phyloP scores from a whole-genome alignment of 2,888 invertebrate species.

The Byasa hedistus region DNA sequence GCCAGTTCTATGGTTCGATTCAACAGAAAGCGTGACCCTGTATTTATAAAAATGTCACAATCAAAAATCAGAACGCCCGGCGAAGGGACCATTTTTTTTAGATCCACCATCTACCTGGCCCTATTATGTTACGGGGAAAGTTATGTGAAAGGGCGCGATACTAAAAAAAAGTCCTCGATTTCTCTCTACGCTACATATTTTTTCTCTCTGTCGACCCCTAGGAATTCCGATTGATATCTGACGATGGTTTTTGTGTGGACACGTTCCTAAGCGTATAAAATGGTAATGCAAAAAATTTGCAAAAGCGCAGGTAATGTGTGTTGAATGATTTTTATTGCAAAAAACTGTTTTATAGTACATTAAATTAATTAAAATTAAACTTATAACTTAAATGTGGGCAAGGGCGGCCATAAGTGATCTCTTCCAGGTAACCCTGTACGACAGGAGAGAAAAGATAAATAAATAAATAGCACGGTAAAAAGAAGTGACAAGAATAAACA shows the following conservation, averaged over 20 bases:
- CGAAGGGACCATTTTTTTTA: conserved; percentile 53
- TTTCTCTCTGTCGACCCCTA: conserved; percentile 54
- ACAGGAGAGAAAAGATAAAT: no score
- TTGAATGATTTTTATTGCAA: conserved; percentile 38
- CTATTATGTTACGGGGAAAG: conserved; percentile 70
- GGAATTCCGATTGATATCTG: conserved; percentile 69
- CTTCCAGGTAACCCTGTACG: no score
- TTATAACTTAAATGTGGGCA: no score
- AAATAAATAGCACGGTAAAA: no score
- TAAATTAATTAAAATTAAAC: no score
- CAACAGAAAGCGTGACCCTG: conserved; percentile 54
- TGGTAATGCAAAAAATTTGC: conserved; percentile 48
- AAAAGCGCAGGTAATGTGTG: conserved; percentile 52
- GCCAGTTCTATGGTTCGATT: conserved; percentile 1
- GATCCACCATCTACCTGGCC: conserved; percentile 61
- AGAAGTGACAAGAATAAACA: no score
- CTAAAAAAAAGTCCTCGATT: conserved; percentile 61
- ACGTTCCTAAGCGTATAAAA: conserved; percentile 49
- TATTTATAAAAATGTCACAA: conserved; percentile 68
- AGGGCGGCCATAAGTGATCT: no score
- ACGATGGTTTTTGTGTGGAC: conserved; percentile 60
- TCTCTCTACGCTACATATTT: conserved; percentile 54
- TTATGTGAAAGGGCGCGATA: conserved; percentile 64
- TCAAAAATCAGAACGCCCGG: conserved; percentile 55
- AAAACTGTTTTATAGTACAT: no score